Evolutionary conservation across 2,797 vertebrate species (phyloP).

Genomic region (Pitangus sulphuratus): DNA sequence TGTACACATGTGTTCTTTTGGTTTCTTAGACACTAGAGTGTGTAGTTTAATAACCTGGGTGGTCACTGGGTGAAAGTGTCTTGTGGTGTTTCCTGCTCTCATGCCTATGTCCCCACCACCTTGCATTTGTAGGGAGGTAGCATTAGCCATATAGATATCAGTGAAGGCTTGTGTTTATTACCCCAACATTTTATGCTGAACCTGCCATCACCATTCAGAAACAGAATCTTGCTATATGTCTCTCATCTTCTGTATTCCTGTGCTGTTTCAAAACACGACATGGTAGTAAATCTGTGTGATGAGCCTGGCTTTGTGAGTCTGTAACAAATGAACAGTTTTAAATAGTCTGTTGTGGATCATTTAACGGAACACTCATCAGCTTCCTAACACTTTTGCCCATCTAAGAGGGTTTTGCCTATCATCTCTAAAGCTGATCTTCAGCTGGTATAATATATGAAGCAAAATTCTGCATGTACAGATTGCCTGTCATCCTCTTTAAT

Average conservation of each 20-base stretch:
- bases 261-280: background rate
- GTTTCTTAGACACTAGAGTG: background rate
- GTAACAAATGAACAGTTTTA: background rate
- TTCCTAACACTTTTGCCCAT: slow-evolving; percentile 9
- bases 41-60: background rate
- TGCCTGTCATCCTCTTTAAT: background rate
- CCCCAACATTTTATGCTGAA: background rate
- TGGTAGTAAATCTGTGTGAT: background rate
- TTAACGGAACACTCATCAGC: background rate
- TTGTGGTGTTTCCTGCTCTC: background rate
- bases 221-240: fast-evolving
- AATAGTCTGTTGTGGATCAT: background rate
- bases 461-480: background rate
- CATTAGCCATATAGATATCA: fast-evolving
- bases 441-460: background rate
- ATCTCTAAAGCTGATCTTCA: background rate
- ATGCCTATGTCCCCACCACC: background rate
- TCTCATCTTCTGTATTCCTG: background rate
- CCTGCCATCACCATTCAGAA: background rate
- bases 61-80: background rate
- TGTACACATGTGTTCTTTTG: background rate
- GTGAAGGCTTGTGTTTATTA: background rate
- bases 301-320: background rate
- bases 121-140: background rate
- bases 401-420: background rate